Evolutionary conservation across 2,113 vertebrate genomes (phyloP).

Genomic region (Rhombomys opimus): DNA sequence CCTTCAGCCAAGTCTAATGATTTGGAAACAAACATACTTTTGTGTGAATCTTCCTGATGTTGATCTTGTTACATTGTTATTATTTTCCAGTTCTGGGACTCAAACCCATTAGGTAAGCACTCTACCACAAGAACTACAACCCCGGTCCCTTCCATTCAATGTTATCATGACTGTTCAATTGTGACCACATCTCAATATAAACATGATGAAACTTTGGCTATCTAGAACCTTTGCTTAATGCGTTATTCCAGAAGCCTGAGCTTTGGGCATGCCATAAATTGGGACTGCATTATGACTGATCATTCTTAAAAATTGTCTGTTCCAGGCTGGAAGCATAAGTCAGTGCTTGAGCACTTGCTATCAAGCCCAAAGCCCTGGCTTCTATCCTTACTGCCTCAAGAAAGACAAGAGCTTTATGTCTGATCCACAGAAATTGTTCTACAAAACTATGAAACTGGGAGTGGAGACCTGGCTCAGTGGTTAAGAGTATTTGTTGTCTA

Average conservation of each 20-base stretch:
- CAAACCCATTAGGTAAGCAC: not conserved
- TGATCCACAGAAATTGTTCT: slow-evolving; percentile 10
- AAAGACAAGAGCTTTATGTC: not conserved
- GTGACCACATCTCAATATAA: not conserved
- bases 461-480: not conserved
- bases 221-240: not conserved
- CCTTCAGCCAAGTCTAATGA: not conserved
- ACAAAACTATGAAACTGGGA: not conserved
- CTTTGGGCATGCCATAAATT: not conserved
- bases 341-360: not conserved
- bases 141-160: not conserved
- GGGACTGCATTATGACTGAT: not conserved
- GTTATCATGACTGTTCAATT: not conserved
- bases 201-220: not conserved
- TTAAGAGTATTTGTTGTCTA: too few species aligned
- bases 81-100: not conserved
- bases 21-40: not conserved
- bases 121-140: not conserved
- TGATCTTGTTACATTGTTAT: not conserved
- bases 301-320: slow-evolving; percentile 25
- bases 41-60: not conserved
- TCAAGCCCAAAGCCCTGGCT: not conserved
- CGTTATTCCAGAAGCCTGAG: not conserved
- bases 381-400: not conserved
- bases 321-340: not conserved